Percentiles rank a stretch among this genome's conserved stretches.
These are phyloP conservation scores for Arvicanthis niloticus DNA, from an alignment of 2,113 vertebrate genomes.

Conservation along the genomic window DNA sequence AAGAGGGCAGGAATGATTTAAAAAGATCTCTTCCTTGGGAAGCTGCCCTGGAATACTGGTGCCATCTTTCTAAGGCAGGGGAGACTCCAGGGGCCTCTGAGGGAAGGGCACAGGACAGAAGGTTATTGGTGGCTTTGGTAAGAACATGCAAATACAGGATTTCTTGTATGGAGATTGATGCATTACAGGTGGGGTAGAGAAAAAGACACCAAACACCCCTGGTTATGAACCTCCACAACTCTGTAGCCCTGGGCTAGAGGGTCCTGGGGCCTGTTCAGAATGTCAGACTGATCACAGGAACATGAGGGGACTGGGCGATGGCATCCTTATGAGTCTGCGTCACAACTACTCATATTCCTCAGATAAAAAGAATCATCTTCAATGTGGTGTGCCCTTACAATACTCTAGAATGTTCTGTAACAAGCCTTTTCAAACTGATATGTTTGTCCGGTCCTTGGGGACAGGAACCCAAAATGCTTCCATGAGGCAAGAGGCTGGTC, in stretches of 20 bases:
- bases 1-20: not conserved
- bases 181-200: accelerated
- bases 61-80: accelerated
- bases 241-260: accelerated
- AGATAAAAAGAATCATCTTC: not conserved
- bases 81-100: not conserved
- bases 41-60: not conserved
- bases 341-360: not conserved
- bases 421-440: not conserved
- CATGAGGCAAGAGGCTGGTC: not conserved
- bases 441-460: not conserved
- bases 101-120: not conserved
- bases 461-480: not conserved
- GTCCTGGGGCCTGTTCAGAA: accelerated
- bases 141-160: not conserved
- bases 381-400: not conserved
- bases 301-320: accelerated
- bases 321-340: not conserved
- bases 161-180: not conserved
- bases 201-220: not conserved
- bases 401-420: not conserved
- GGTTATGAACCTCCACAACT: accelerated
- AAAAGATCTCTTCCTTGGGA: not conserved
- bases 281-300: not conserved
- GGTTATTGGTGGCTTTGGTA: not conserved